Conservation (phyloP, 2,113 vertebrate species). For the Platysternon megacephalum region DNA sequence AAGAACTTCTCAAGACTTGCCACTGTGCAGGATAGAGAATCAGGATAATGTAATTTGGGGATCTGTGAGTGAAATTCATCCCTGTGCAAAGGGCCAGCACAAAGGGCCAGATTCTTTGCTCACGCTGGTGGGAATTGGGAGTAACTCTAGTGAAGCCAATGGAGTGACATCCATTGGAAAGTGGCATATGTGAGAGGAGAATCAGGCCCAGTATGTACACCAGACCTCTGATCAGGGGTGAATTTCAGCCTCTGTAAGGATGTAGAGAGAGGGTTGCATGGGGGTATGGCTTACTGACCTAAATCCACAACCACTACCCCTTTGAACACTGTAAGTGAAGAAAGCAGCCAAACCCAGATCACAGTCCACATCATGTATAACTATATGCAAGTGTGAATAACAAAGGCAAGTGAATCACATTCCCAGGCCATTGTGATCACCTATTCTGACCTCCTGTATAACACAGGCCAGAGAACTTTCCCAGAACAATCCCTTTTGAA, state of each 20-base stretch:
- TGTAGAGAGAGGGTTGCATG: neutral
- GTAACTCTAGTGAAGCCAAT: neutral
- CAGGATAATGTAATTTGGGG: neutral
- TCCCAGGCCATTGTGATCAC: neutral
- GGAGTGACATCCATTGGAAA: neutral
- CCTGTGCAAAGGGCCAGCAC: neutral
- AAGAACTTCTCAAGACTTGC: neutral
- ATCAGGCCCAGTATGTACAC: neutral
- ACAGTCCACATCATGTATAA: neutral
- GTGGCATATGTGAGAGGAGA: neutral
- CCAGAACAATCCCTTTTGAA: neutral
- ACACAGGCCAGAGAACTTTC: neutral
- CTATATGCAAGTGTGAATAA: slow-evolving; percentile 31
- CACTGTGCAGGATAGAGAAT: neutral
- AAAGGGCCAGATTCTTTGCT: neutral
- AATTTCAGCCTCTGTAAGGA: neutral
- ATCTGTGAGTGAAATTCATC: neutral
- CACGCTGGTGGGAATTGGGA: neutral
- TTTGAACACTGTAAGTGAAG: neutral
- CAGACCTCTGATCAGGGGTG: neutral
- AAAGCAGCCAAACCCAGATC: neutral
- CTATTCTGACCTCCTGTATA: neutral
- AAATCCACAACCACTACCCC: neutral
- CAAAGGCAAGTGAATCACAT: slow-evolving; percentile 44
- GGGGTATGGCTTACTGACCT: neutral